phyloP scores from a whole-genome alignment of 2,888 invertebrate genomes.

The Habroteleia sp. region DNA sequence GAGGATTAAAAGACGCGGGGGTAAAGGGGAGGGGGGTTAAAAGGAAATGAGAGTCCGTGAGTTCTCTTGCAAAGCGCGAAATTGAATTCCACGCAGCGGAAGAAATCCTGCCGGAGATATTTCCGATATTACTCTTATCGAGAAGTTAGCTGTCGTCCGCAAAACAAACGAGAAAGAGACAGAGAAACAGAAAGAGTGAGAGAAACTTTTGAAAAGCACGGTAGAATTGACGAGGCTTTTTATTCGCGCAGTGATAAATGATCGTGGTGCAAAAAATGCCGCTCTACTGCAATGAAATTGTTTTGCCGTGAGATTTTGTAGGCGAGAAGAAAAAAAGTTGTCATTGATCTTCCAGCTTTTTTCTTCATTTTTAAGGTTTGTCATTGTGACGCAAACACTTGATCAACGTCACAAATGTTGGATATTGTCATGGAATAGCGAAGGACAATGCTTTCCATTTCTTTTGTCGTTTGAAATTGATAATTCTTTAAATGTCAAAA shows the following conservation, averaged over 20 bases:
- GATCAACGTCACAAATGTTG: conserved; percentile 11
- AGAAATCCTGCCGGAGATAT: conserved; percentile 47
- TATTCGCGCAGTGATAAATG: conserved; percentile 29
- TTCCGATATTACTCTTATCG: conserved; percentile 56
- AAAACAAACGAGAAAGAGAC: background rate
- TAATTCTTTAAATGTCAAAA: no score
- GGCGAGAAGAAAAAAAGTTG: conserved; percentile 5
- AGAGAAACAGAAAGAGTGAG: background rate
- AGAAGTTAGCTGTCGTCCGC: conserved; percentile 19
- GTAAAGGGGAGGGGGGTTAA: no score
- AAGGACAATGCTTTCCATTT: no score
- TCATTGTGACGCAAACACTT: conserved; percentile 5
- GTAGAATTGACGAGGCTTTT: conserved; percentile 31
- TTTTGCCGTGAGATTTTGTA: conserved; percentile 22
- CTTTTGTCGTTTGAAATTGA: no score
- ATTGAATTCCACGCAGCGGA: conserved; percentile 47
- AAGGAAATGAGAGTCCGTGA: conserved; percentile 35
- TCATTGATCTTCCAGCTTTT: conserved; percentile 21
- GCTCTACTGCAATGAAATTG: conserved; percentile 27
- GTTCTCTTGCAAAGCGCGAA: conserved; percentile 39
- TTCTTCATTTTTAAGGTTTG: conserved; percentile 10
- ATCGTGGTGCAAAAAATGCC: conserved; percentile 15
- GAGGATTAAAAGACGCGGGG: no score
- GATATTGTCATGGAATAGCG: no score
- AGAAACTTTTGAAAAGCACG: conserved; percentile 26